These are phyloP conservation scores for Orthonevra nobilis DNA, from an alignment of 2,888 invertebrate species.

Conservation along the genomic window DNA sequence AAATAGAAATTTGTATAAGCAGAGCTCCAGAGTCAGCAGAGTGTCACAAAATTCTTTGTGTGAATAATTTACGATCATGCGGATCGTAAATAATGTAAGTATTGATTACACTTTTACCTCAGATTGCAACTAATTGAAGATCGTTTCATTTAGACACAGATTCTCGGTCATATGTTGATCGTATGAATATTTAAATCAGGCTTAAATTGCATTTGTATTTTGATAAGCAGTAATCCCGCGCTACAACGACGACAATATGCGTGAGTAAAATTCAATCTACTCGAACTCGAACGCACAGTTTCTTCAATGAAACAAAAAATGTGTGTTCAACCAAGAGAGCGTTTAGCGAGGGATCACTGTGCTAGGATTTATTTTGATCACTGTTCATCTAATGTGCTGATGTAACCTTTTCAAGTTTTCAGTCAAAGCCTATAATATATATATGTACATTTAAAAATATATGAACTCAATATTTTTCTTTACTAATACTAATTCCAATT, in stretches of 20 bases:
- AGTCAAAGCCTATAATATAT: slow-evolving; percentile 1
- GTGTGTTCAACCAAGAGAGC: neutral
- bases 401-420: neutral
- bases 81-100: slow-evolving; percentile 69
- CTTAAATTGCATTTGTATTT: slow-evolving; percentile 14
- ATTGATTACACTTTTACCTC: slow-evolving; percentile 56
- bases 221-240: slow-evolving; percentile 44
- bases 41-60: slow-evolving; percentile 17
- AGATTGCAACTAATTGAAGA: slow-evolving; percentile 47
- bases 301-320: no score
- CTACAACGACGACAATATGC: slow-evolving; percentile 12
- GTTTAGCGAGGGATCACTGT: slow-evolving; percentile 56
- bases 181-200: neutral
- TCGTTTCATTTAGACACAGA: slow-evolving; percentile 47
- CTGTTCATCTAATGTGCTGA: neutral
- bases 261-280: neutral
- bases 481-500: no score
- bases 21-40: slow-evolving; percentile 38
- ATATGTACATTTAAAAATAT: no score
- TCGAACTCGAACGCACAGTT: neutral
- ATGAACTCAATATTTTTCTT: no score
- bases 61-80: slow-evolving; percentile 55
- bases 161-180: slow-evolving; percentile 20
- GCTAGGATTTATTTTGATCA: slow-evolving; percentile 13
- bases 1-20: slow-evolving; percentile 26